phyloP scores from a whole-genome alignment of 1,140 invertebrate species.

The Drosophila ironensis region DNA sequence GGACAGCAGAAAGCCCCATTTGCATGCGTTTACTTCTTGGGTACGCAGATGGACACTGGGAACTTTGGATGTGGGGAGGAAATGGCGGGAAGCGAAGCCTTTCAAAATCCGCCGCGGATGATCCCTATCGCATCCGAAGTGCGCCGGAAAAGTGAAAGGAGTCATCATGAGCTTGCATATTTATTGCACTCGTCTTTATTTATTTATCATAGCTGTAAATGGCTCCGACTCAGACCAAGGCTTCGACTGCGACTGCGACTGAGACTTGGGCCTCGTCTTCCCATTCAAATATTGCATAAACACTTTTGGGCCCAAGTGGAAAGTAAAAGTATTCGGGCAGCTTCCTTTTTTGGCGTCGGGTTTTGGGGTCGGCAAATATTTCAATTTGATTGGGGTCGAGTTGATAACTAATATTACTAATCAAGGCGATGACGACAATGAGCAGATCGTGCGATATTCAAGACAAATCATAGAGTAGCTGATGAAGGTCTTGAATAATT shows the following conservation, averaged over 20 bases:
- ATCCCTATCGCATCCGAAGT: conserved; percentile 51
- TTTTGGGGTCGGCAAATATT: conserved; percentile 35
- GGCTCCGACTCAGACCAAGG: conserved; percentile 15
- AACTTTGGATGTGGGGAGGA: too few species aligned
- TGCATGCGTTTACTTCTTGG: conserved; percentile 31
- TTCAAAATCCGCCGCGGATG: conserved; percentile 42
- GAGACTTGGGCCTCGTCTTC: conserved; percentile 10
- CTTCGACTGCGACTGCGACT: conserved; percentile 47
- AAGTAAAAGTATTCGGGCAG: conserved; percentile 62
- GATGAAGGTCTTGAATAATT: too few species aligned
- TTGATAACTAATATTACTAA: conserved; percentile 12
- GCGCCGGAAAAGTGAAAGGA: conserved; percentile 64
- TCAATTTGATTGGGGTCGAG: conserved; percentile 30
- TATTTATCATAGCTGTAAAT: conserved; percentile 45
- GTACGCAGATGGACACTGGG: too few species aligned
- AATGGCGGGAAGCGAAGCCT: conserved; percentile 15
- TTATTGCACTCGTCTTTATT: conserved; percentile 59
- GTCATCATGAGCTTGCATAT: conserved; percentile 69
- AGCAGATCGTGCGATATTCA: background rate
- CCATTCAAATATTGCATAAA: conserved; percentile 59
- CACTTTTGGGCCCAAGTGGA: conserved; percentile 37
- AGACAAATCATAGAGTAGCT: background rate
- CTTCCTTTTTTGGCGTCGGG: conserved; percentile 32
- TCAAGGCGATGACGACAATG: background rate
- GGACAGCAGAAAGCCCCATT: conserved; percentile 24